These are phyloP conservation scores for Eremophila alpestris DNA, from an alignment of 2,797 vertebrate genomes.

Conservation along the genomic window DNA sequence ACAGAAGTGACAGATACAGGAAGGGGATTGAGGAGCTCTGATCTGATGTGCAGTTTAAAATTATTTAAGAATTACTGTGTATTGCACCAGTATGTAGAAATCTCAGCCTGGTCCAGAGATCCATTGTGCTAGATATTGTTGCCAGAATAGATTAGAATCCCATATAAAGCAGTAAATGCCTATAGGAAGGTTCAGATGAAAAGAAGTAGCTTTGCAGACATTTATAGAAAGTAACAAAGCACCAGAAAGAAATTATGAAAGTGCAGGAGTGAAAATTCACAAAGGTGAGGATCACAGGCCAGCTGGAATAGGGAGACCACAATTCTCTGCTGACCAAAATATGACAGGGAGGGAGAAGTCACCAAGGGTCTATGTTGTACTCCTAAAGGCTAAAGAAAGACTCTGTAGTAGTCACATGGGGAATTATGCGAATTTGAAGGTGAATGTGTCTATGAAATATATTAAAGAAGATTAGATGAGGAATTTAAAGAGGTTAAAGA, in stretches of 20 bases:
- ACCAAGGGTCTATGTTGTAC: background rate
- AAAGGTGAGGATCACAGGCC: background rate
- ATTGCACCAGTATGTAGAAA: background rate
- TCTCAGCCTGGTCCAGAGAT: background rate
- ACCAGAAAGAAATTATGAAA: background rate
- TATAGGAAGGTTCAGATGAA: background rate
- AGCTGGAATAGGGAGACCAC: background rate
- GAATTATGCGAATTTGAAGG: background rate
- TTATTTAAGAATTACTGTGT: background rate
- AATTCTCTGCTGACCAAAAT: background rate
- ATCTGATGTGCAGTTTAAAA: background rate
- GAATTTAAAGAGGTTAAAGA: background rate
- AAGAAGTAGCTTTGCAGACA: background rate
- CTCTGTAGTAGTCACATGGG: background rate
- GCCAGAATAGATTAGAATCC: background rate
- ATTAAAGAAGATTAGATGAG: background rate
- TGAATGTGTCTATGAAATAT: background rate
- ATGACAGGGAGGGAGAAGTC: accelerated
- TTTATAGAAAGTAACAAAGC: background rate
- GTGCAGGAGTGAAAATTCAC: background rate
- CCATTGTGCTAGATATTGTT: background rate
- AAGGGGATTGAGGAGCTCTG: background rate
- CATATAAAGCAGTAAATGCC: background rate
- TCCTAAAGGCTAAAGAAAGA: background rate
- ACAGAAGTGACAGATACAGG: background rate